Evolutionary conservation across 2,113 vertebrate species (phyloP).

Genomic region (Lepus timidus): DNA sequence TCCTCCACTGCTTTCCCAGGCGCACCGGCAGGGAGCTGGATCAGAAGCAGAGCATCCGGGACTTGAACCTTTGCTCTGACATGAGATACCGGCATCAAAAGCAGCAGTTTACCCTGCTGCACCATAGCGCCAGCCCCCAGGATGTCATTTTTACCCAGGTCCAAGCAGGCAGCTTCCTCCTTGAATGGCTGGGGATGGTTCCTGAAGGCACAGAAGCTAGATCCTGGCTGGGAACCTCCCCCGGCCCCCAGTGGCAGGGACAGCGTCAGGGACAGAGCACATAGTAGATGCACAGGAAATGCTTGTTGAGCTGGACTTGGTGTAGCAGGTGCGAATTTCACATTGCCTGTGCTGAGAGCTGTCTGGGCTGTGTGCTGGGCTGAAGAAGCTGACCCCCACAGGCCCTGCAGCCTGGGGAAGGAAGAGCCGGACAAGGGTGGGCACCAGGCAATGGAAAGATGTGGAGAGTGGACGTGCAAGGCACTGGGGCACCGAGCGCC

Average conservation of each 20-base stretch:
- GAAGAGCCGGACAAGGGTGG: background rate
- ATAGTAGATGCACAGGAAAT: background rate
- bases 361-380: background rate
- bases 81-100: too few species aligned
- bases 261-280: background rate
- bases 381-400: background rate
- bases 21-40: too few species aligned
- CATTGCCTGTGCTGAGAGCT: background rate
- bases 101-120: too few species aligned
- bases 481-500: background rate
- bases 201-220: background rate
- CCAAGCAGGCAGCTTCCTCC: background rate
- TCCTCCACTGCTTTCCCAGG: too few species aligned
- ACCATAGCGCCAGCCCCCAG: too few species aligned
- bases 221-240: background rate
- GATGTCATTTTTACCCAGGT: background rate
- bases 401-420: background rate
- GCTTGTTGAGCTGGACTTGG: background rate
- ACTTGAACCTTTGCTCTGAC: too few species aligned
- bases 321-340: background rate
- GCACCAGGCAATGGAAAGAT: fast-evolving
- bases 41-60: too few species aligned
- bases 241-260: too few species aligned
- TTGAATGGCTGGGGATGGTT: background rate
- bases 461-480: background rate